Percentiles rank a stretch among this genome's conserved stretches.
Evolutionary conservation across 2,113 vertebrate genomes (phyloP).

Genomic region (Nansenia antarctica): DNA sequence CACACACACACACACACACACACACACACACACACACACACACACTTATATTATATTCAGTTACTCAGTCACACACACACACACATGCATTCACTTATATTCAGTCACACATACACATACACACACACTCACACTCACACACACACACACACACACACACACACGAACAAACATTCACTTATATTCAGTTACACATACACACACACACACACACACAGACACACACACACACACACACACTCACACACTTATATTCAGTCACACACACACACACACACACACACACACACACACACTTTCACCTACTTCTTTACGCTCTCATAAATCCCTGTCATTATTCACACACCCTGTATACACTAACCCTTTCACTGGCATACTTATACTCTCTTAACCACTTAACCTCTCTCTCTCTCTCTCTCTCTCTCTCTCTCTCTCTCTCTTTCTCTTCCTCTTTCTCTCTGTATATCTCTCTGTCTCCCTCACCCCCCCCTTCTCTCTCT

Average conservation of each 20-base stretch:
- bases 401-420: too few relatives aligned
- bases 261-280: not conserved
- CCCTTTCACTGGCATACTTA: slow-evolving; percentile 36
- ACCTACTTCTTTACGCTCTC: not conserved
- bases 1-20: too few relatives aligned
- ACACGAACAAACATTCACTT: not conserved
- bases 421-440: too few relatives aligned
- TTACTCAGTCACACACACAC: not conserved
- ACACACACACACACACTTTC: not conserved
- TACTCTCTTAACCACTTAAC: not conserved
- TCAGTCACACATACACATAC: not conserved
- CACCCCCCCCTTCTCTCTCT: not conserved
- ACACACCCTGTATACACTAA: slow-evolving; percentile 1
- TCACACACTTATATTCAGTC: not conserved
- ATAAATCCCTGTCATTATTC: slow-evolving; percentile 1
- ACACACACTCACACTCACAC: slow-evolving; percentile 32
- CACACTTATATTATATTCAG: too few relatives aligned
- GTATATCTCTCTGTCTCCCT: not conserved
- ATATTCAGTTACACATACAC: too few relatives aligned
- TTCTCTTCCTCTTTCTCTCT: too few relatives aligned
- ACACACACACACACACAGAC: not conserved
- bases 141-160: slow-evolving; percentile 13
- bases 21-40: not conserved
- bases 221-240: not conserved
- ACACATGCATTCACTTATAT: too few relatives aligned